Conservation (phyloP, 2,888 invertebrate species). For the Folsomia manolachei region DNA sequence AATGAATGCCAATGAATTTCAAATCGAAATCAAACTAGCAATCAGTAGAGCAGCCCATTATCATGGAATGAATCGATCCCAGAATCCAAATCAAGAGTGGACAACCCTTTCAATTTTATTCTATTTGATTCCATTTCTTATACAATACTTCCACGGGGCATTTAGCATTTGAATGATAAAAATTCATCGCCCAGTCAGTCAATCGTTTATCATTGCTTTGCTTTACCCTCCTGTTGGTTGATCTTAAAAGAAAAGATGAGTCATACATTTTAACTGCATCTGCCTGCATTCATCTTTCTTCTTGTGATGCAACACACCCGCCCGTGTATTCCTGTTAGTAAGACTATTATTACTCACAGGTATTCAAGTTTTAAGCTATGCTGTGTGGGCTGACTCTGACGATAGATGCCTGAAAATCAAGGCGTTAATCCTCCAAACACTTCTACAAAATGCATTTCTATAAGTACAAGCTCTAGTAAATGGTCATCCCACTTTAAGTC, state of each 20-base stretch:
- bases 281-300: neutral
- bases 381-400: neutral
- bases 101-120: conserved; percentile 3
- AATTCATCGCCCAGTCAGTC: neutral
- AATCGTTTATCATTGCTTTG: conserved; percentile 4
- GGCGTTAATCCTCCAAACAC: too few species aligned
- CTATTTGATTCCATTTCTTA: too few species aligned
- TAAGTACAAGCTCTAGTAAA: too few species aligned
- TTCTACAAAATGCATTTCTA: too few species aligned
- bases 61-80: neutral
- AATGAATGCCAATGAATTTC: neutral
- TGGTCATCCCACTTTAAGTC: too few species aligned
- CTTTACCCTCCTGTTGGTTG: too few species aligned
- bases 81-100: neutral
- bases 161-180: conserved; percentile 3
- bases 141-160: conserved; percentile 1
- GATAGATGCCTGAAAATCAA: too few species aligned
- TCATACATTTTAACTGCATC: conserved; percentile 13
- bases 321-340: neutral
- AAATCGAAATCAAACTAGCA: neutral
- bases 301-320: neutral
- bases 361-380: neutral
- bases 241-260: conserved; percentile 17
- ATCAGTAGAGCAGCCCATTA: too few species aligned
- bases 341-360: neutral